Evolutionary conservation across 2,797 vertebrate species (phyloP).

Genomic region (Gallirallus australis): DNA sequence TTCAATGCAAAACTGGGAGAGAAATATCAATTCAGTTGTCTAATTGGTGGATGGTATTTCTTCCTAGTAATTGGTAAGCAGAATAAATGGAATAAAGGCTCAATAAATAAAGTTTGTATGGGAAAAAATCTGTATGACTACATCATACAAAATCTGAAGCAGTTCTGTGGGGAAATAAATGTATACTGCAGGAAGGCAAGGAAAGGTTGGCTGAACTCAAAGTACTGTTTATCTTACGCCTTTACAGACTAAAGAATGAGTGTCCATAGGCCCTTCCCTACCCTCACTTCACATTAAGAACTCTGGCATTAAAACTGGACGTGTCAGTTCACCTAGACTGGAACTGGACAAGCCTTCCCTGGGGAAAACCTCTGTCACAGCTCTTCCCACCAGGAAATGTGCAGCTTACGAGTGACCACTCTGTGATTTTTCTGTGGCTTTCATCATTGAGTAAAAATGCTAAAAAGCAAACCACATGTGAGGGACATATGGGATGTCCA

Average conservation of each 20-base stretch:
- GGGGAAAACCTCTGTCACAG: neutral
- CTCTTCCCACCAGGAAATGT: neutral
- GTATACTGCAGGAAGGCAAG: neutral
- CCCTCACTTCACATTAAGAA: neutral
- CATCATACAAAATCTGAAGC: neutral
- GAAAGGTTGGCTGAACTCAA: neutral
- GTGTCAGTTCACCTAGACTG: neutral
- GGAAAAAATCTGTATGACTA: neutral
- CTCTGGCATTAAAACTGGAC: neutral
- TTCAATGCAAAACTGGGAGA: neutral
- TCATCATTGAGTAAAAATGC: neutral
- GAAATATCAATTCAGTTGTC: neutral
- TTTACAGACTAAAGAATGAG: neutral
- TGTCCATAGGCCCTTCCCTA: neutral
- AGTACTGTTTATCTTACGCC: neutral
- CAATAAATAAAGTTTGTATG: neutral
- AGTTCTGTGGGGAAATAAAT: neutral
- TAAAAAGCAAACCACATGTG: neutral
- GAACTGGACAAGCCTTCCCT: accelerated
- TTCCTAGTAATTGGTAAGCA: neutral
- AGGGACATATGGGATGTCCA: neutral
- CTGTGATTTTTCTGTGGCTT: neutral
- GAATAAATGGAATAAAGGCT: conserved; percentile 1
- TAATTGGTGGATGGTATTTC: neutral
- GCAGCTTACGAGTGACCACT: neutral